Percentiles rank a stretch among this genome's conserved stretches.
Conservation (phyloP, 1,140 invertebrate species). For the Drosophila pseudoananassae region DNA sequence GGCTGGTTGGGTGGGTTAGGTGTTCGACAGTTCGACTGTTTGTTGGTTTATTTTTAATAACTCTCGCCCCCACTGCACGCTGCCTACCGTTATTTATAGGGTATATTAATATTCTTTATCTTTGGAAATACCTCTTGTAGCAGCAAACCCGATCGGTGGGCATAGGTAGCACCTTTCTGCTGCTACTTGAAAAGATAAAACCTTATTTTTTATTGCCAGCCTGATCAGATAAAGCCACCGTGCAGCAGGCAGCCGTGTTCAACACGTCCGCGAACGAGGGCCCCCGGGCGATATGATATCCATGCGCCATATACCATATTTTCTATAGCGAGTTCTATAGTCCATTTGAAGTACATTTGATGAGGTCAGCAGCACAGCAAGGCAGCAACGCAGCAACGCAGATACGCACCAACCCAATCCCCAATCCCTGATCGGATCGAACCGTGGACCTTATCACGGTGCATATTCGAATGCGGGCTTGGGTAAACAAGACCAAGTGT, state of each 20-base stretch:
- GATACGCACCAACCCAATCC: slow-evolving; percentile 11
- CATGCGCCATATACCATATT: slow-evolving; percentile 53
- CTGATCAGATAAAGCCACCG: slow-evolving; percentile 83
- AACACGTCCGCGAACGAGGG: slow-evolving; percentile 50
- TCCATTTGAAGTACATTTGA: slow-evolving; percentile 77
- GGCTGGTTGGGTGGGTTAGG: slow-evolving; percentile 1
- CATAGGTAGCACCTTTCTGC: slow-evolving; percentile 80
- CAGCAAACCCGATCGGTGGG: slow-evolving; percentile 36
- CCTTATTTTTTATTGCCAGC: slow-evolving; percentile 81
- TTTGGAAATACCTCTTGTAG: slow-evolving; percentile 71
- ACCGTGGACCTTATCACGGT: slow-evolving; percentile 48
- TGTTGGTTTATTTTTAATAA: slow-evolving; percentile 75
- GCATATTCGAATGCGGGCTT: slow-evolving; percentile 42
- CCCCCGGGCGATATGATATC: slow-evolving; percentile 71
- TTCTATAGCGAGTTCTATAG: slow-evolving; percentile 41
- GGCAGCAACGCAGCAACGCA: slow-evolving; percentile 37
- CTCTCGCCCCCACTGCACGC: slow-evolving; percentile 54
- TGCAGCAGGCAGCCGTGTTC: slow-evolving; percentile 70
- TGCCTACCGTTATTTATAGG: slow-evolving; percentile 74
- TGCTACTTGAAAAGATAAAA: slow-evolving; percentile 84
- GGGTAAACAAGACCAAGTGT: slow-evolving; percentile 36
- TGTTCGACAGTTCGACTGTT: slow-evolving; percentile 41
- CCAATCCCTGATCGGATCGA: slow-evolving; percentile 29
- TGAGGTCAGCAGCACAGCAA: slow-evolving; percentile 74
- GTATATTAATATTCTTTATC: slow-evolving; percentile 84